phyloP scores from a whole-genome alignment of 1,140 invertebrate genomes.

The Trachelipus rathkii region DNA sequence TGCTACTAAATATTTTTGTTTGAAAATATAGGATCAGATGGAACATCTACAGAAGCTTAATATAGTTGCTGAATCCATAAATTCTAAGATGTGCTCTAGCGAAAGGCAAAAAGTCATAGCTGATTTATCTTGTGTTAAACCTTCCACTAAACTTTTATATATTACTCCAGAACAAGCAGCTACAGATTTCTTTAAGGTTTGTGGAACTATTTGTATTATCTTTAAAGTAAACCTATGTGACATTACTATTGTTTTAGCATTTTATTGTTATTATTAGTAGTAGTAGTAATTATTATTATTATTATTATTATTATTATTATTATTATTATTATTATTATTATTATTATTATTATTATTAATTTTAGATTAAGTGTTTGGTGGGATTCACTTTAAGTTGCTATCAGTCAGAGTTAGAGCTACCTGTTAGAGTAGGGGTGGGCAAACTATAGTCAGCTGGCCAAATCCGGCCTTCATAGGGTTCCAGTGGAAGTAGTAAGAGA shows the following conservation, averaged over 20 bases:
- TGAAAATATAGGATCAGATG: slow-evolving; percentile 53
- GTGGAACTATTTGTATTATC: neutral
- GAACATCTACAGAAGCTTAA: slow-evolving; percentile 58
- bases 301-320: neutral
- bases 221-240: too few species aligned
- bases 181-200: slow-evolving; percentile 66
- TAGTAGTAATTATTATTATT: neutral
- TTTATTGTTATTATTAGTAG: neutral
- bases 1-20: too few species aligned
- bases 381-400: too few species aligned
- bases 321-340: neutral
- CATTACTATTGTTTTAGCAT: too few species aligned
- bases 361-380: too few species aligned
- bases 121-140: slow-evolving; percentile 66
- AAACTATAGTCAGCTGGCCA: too few species aligned
- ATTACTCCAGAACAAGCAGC: slow-evolving; percentile 87
- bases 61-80: slow-evolving; percentile 76
- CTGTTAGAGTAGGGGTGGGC: too few species aligned
- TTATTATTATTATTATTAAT: too few species aligned
- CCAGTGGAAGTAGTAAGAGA: too few species aligned
- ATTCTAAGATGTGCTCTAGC: slow-evolving; percentile 72
- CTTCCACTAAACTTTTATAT: slow-evolving; percentile 76
- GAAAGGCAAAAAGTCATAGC: slow-evolving; percentile 69
- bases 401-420: too few species aligned
- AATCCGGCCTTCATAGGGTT: too few species aligned